phyloP scores from a whole-genome alignment of 2,113 vertebrate species.

The Xiphorhynchus elegans region DNA sequence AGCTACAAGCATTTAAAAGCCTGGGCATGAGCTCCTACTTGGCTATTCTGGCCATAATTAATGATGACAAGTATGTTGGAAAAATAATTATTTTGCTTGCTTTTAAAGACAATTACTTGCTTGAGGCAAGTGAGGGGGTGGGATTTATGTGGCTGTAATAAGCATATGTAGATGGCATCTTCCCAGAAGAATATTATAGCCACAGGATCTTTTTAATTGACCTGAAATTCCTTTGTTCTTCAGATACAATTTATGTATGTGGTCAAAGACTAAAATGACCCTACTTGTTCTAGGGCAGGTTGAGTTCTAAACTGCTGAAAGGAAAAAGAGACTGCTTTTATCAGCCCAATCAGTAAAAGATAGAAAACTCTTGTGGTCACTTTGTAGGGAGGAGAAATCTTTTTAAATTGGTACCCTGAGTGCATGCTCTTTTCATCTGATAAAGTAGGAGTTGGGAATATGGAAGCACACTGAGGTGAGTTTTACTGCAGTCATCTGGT shows the following conservation, averaged over 20 bases:
- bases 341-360: not conserved
- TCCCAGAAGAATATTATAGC: constrained; percentile 54
- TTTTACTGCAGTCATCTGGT: not conserved
- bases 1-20: constrained; percentile 37
- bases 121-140: constrained; percentile 34
- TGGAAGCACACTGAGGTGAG: not conserved
- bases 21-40: constrained; percentile 32
- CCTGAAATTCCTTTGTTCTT: constrained; percentile 57
- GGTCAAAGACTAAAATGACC: constrained; percentile 52
- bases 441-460: not conserved
- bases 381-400: not conserved
- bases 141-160: constrained; percentile 48
- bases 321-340: not conserved
- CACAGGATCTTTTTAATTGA: constrained; percentile 64
- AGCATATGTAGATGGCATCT: constrained; percentile 45
- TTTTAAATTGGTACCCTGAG: not conserved
- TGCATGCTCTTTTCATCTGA: not conserved
- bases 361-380: not conserved
- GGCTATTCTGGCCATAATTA: constrained; percentile 55
- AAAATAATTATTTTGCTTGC: constrained; percentile 66
- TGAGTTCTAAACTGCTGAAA: constrained; percentile 30
- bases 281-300: constrained; percentile 12
- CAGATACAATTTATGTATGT: constrained; percentile 35
- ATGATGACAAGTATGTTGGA: constrained; percentile 53
- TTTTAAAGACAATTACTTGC: constrained; percentile 51